A percentile compares a stretch with the other conserved stretches of the same genome.
phyloP scores from a whole-genome alignment of 2,797 vertebrate species.

The Otolemur crassicaudatus region DNA sequence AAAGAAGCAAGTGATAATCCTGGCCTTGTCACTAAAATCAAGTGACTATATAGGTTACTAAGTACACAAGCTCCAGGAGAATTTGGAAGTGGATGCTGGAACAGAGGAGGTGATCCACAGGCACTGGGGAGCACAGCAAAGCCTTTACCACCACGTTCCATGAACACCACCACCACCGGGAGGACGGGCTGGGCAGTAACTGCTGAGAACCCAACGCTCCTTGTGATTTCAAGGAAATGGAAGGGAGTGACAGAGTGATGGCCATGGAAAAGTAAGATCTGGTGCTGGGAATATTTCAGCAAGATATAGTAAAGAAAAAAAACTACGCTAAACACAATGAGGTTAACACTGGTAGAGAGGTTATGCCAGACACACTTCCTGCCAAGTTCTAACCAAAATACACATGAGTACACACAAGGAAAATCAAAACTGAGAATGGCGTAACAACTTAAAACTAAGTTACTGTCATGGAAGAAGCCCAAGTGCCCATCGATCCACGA shows the following conservation, averaged over 20 bases:
- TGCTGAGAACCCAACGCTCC: background rate
- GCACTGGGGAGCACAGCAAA: background rate
- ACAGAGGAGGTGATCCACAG: background rate
- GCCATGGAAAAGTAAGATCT: background rate
- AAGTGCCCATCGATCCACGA: too few species aligned
- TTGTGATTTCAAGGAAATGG: background rate
- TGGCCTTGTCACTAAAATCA: background rate
- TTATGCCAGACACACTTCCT: background rate
- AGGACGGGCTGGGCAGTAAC: background rate
- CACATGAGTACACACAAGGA: background rate
- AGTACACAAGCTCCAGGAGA: background rate
- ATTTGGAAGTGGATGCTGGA: background rate
- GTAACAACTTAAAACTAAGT: background rate
- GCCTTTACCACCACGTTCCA: background rate
- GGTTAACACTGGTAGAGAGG: background rate
- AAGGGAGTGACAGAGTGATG: background rate
- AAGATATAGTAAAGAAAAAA: background rate
- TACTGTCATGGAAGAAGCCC: background rate
- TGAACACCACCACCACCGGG: background rate
- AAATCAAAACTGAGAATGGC: background rate
- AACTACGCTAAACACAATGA: background rate
- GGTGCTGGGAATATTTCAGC: background rate
- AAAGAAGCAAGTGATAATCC: background rate
- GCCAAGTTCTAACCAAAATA: background rate
- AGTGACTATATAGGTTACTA: background rate